Evolutionary conservation across 2,888 invertebrate species (phyloP).

Genomic region (Erynnis tages): DNA sequence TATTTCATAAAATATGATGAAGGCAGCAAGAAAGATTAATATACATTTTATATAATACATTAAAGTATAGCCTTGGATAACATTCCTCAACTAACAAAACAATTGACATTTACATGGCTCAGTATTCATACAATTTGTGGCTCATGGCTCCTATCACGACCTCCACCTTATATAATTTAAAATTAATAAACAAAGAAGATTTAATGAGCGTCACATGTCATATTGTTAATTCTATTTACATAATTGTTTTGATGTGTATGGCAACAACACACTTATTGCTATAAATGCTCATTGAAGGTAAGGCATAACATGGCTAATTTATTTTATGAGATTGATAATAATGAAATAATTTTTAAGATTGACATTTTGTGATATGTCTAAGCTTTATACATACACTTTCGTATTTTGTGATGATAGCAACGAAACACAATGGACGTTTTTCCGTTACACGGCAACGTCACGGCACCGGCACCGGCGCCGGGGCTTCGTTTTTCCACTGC

Average conservation of each 20-base stretch:
- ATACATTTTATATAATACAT: conserved; percentile 4
- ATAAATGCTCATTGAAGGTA: no score
- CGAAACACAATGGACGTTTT: no score
- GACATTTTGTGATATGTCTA: no score
- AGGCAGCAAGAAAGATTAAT: not conserved
- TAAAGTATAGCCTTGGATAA: not conserved
- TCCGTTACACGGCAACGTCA: no score
- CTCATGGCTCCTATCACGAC: not conserved
- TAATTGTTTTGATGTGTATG: not conserved
- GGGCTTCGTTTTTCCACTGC: no score
- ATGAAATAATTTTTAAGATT: no score
- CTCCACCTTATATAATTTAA: not conserved
- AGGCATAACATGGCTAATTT: no score
- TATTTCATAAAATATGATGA: not conserved
- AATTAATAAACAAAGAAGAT: not conserved
- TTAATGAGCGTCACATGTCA: not conserved
- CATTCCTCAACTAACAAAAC: conserved; percentile 14
- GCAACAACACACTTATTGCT: no score
- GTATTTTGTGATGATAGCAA: no score
- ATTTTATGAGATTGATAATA: no score
- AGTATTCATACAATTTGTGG: conserved; percentile 5
- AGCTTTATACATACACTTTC: no score
- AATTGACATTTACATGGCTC: conserved; percentile 18
- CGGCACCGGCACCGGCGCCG: no score
- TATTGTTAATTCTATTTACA: not conserved